Base-by-base conservation (phyloP, 2,113 vertebrate species). In the Scolopax mira region DNA sequence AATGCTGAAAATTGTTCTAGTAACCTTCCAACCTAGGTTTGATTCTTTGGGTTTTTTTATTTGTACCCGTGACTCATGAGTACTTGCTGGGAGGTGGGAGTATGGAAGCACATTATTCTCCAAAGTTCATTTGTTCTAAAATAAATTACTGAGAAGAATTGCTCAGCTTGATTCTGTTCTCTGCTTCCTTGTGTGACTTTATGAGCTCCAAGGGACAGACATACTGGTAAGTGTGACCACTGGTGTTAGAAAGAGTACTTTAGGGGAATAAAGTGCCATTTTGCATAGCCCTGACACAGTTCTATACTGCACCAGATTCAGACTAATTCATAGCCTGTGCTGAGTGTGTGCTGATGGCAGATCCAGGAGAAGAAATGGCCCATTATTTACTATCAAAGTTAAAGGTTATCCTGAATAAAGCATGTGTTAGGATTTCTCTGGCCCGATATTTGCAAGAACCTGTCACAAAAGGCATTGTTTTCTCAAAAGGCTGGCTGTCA, bases 381-480 rank as follows among this genome's bases (percentile, higher is more conserved):
- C 44, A 41, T 89, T 89, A 89, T 81, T 94, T 87, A 44, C 61
- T 75, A 52, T 37, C 61, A 87, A 41, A 55, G 16, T 46, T 90
- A 93, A 95, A 5, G 23, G 41, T 33, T 62, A 79, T 37, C 55
- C 91, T 89, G 71, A 91, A 60, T 51, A 91, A 96, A 92, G 18
- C 42, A 35, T 74, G 39, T 64, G 51, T 71, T 85, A 81, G 84
- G 89, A 85, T 87, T 77, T 73, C 67, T 91, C 67, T 79, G 80
- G 54, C 60, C 80, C 37, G 41, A 2, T 15, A 13, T 71, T 77
- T 62, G 62, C 58, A 92, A 88, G 88, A 89, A 72, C 16, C 55
- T 89, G 84, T 49, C 92, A 89, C 71, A 67, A 64, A 89, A 92
- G 44, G 21, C 64, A n/a, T 37, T 79, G 28, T 94, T 91, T 95